phyloP scores from a whole-genome alignment of 2,113 vertebrate species.

The Naja naja region DNA sequence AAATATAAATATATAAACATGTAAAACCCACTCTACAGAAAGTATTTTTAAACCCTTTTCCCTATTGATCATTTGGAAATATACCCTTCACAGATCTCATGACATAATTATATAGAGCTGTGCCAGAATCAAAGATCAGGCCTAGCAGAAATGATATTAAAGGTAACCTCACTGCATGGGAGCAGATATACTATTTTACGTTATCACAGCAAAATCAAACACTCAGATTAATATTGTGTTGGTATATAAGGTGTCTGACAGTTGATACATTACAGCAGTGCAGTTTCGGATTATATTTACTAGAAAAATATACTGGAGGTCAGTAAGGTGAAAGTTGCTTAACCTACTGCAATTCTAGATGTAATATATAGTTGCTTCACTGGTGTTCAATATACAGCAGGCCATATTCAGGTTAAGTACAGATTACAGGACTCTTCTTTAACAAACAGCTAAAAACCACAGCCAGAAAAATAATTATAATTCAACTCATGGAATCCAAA shows the following conservation, averaged over 20 bases:
- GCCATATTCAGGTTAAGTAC: not conserved
- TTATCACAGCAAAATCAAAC: not conserved
- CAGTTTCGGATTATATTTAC: not conserved
- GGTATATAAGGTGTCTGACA: not conserved
- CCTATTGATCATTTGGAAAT: constrained; percentile 8
- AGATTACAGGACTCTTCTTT: not conserved
- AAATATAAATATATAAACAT: not conserved
- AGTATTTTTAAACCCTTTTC: constrained; percentile 8
- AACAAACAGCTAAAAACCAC: not conserved
- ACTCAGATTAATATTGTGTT: not conserved
- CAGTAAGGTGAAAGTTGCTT: not conserved
- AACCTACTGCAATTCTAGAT: not conserved
- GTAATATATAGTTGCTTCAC: not conserved
- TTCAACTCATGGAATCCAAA: fast-evolving
- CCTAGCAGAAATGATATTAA: not conserved
- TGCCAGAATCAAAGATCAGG: not conserved
- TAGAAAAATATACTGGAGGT: not conserved
- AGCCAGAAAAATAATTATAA: not conserved
- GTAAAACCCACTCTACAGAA: constrained; percentile 1
- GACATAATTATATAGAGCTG: not conserved
- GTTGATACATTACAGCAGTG: not conserved
- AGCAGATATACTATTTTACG: too few species aligned
- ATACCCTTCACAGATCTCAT: not conserved
- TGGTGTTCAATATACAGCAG: not conserved
- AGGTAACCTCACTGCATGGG: not conserved